Base-by-base conservation (phyloP, 1,140 invertebrate genomes). In the Drosophila ficusphila region DNA sequence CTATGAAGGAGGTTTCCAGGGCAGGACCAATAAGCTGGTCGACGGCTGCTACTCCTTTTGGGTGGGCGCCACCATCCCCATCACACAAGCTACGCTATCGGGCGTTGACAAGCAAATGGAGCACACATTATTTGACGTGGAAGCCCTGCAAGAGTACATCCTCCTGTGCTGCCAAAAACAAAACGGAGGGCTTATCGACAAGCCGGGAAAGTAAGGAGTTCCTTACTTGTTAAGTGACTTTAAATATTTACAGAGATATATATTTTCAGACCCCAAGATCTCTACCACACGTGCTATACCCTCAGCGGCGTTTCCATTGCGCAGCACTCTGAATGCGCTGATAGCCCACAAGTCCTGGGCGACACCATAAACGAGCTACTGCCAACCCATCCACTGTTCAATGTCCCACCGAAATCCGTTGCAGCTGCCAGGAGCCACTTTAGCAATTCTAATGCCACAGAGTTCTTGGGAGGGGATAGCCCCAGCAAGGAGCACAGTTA, bases 31-130 rank as follows among this genome's bases (percentile, higher is more conserved):
- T 92, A 99, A 99, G 93, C 92, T 99, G 51, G 98, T 99, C 1
- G 99, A 99, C 93, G 96, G 96, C 5, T 99, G 99, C 92, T 99
- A 99, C 91, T 98, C 97, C 2, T 99, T 99, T 93, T 99, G 99
- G 99, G 97, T 98, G 93, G 98, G 97, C 21, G 98, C 96, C 25
- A 94, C 95, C 31, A 97, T 99, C 91, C 96, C 97, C 33, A 92
- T 95, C 23, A 93, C 97, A 5, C 93, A 96, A 69, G 92, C 93
- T 31, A 92, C 94, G 36, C 90, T 96, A 21, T 79, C 68, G 0
- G 62, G 51, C 9, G 36, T 44, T 23, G 75, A 69, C 19, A 76
- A 79, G 8, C 23, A 38, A 7, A 65, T 90, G 60, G 73, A 79
- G 7, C 69, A 93, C 64, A 81, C 74, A 6, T 90, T 98, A 11